phyloP scores from a whole-genome alignment of 2,888 invertebrate species.

The Ecdyonurus torrentis region DNA sequence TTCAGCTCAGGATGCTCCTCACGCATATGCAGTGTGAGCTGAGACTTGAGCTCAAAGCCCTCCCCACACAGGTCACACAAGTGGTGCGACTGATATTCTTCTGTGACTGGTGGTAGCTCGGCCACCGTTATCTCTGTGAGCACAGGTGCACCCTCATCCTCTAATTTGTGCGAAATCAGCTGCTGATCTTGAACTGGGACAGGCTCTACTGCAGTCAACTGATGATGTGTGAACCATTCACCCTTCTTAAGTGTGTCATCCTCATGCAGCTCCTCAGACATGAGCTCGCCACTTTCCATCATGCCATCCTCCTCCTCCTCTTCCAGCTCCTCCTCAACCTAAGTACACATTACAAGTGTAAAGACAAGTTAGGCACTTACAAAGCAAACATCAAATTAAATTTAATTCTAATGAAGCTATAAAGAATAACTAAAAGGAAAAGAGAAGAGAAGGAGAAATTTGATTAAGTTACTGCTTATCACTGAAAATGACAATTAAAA shows the following conservation, averaged over 20 bases:
- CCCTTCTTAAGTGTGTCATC: not conserved
- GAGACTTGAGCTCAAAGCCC: conserved; percentile 16
- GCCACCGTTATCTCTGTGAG: not conserved
- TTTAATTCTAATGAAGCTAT: too few relatives aligned
- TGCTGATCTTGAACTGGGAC: not conserved
- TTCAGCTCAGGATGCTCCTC: conserved; percentile 9
- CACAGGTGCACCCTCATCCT: not conserved
- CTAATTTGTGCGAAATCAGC: not conserved
- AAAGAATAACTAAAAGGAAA: too few relatives aligned
- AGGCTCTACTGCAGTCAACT: not conserved
- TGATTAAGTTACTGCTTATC: too few relatives aligned
- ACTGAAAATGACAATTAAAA: too few relatives aligned
- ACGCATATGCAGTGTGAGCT: conserved; percentile 14
- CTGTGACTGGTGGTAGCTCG: not conserved
- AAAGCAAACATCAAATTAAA: too few relatives aligned
- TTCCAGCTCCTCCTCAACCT: conserved; percentile 4
- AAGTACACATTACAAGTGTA: too few relatives aligned
- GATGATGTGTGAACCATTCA: not conserved
- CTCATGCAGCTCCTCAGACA: conserved; percentile 3
- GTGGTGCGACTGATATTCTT: conserved; percentile 10
- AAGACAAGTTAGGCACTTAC: too few relatives aligned
- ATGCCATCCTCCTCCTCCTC: conserved; percentile 6
- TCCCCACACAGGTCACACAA: conserved; percentile 21
- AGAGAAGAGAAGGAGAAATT: too few relatives aligned
- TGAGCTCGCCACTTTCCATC: not conserved